Evolutionary conservation across 1,140 invertebrate genomes (phyloP).

Genomic region (Stegodyphus mimosarum): DNA sequence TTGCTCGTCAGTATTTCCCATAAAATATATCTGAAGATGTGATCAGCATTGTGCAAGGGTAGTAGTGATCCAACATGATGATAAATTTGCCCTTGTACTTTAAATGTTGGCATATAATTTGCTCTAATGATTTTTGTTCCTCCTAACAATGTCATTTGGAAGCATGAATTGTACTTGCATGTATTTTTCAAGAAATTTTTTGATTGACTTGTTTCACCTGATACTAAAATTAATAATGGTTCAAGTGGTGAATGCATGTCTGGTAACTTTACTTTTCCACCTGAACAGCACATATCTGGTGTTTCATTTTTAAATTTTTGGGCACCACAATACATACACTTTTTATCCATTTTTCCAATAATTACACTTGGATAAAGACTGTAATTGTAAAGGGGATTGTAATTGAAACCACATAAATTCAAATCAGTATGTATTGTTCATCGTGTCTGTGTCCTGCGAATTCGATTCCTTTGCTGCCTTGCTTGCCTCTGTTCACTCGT

Average conservation of each 20-base stretch:
- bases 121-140: constrained; percentile 55
- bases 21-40: too few relatives aligned
- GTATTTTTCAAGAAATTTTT: constrained; percentile 68
- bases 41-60: too few relatives aligned
- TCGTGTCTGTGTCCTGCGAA: neutral
- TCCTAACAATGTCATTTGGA: constrained; percentile 69
- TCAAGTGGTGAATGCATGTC: constrained; percentile 63
- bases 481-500: constrained; percentile 66
- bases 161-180: constrained; percentile 68
- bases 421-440: neutral
- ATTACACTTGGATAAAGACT: neutral
- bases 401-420: constrained; percentile 4
- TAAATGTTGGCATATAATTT: constrained; percentile 18
- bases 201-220: constrained; percentile 56
- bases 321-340: constrained; percentile 1
- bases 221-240: constrained; percentile 62
- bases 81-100: too few relatives aligned
- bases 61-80: too few relatives aligned
- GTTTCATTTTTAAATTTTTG: constrained; percentile 11
- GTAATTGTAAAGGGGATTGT: neutral
- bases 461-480: neutral
- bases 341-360: constrained; percentile 60
- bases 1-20: too few relatives aligned
- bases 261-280: constrained; percentile 64
- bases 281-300: constrained; percentile 64